Conservation (phyloP, 2,113 vertebrate species). For the Paramisgurnus dabryanus region DNA sequence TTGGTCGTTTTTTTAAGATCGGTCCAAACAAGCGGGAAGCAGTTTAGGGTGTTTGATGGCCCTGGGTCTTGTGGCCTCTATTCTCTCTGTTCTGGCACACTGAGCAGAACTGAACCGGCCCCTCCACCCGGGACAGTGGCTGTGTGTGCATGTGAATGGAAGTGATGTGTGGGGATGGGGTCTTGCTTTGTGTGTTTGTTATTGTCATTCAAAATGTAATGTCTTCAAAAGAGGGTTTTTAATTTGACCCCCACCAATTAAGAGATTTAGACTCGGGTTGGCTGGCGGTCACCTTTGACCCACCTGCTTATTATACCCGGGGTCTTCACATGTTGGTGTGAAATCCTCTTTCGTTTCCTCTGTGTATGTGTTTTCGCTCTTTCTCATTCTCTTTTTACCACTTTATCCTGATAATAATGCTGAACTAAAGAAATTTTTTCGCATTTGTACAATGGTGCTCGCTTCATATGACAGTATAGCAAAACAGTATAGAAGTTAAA, state of each 20-base stretch:
- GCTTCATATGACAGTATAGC: background rate
- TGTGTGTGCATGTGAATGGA: slow-evolving; percentile 43
- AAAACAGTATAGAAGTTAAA: background rate
- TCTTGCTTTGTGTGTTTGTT: slow-evolving; percentile 59
- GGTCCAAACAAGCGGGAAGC: slow-evolving; percentile 63
- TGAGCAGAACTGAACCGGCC: slow-evolving; percentile 17
- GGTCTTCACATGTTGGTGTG: slow-evolving; percentile 22
- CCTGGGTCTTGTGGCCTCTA: slow-evolving; percentile 54
- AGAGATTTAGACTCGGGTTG: slow-evolving; percentile 57
- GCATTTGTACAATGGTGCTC: background rate
- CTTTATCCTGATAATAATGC: background rate
- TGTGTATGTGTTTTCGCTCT: background rate
- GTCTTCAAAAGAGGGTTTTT: slow-evolving; percentile 63
- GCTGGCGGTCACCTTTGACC: slow-evolving; percentile 58
- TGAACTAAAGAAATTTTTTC: background rate
- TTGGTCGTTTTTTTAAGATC: slow-evolving; percentile 65
- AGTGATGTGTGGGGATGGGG: slow-evolving; percentile 58
- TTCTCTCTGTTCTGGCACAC: slow-evolving; percentile 21
- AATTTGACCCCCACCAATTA: slow-evolving; percentile 67
- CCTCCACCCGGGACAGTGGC: background rate
- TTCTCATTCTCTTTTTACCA: slow-evolving; percentile 5
- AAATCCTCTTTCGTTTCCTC: slow-evolving; percentile 8
- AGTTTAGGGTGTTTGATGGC: slow-evolving; percentile 56
- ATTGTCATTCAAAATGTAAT: slow-evolving; percentile 65
- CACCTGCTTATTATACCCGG: slow-evolving; percentile 48